Percentiles rank a stretch among this genome's conserved stretches.
phyloP scores from a whole-genome alignment of 2,113 vertebrate species.

The Pterophyllum scalare region DNA sequence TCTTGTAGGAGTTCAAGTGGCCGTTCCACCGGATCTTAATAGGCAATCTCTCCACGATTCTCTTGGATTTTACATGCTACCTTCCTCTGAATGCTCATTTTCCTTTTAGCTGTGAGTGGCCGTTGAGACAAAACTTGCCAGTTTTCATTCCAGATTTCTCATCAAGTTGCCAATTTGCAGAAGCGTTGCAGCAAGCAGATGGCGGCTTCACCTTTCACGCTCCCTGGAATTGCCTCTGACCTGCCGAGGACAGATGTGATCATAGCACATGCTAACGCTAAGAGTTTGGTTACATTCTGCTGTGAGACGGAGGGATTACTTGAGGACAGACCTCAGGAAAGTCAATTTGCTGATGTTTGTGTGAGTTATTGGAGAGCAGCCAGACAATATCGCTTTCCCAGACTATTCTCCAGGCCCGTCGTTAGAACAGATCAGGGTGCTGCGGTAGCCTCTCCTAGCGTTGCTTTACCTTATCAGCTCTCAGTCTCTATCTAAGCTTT shows the following conservation, averaged over 20 bases:
- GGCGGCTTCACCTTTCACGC: slow-evolving; percentile 28
- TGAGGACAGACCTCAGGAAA: slow-evolving; percentile 13
- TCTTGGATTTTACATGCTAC: background rate
- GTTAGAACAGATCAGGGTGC: slow-evolving; percentile 28
- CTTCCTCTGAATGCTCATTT: slow-evolving; percentile 17
- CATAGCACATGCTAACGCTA: background rate
- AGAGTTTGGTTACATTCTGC: background rate
- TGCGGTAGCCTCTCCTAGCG: slow-evolving; percentile 24
- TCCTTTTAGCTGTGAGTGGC: background rate
- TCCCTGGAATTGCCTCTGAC: slow-evolving; percentile 28
- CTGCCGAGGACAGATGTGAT: slow-evolving; percentile 25
- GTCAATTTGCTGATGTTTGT: slow-evolving; percentile 23
- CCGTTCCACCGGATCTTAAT: background rate
- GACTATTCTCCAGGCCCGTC: background rate
- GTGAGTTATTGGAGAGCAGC: slow-evolving; percentile 12
- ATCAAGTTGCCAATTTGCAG: slow-evolving; percentile 60
- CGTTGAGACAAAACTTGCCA: slow-evolving; percentile 30
- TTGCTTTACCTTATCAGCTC: slow-evolving; percentile 51
- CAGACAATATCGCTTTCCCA: slow-evolving; percentile 19
- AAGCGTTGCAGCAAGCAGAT: slow-evolving; percentile 38
- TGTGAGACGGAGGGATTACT: background rate
- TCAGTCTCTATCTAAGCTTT: slow-evolving; percentile 45
- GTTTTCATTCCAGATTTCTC: slow-evolving; percentile 50
- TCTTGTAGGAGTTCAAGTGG: background rate
- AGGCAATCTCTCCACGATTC: background rate